Conservation (phyloP, 2,888 invertebrate species). For the Argynnis bischoffii region DNA sequence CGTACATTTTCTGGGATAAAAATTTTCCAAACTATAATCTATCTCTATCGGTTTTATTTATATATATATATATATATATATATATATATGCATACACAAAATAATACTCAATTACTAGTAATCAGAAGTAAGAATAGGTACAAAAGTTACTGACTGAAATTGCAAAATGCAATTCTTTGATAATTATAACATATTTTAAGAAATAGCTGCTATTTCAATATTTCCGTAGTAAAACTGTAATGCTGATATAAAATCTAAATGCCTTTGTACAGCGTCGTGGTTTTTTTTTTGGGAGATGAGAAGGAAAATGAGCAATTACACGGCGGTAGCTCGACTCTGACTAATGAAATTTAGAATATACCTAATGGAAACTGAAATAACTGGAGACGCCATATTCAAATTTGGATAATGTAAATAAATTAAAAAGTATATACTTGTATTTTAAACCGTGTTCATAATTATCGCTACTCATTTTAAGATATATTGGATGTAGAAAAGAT, state of each 20-base stretch:
- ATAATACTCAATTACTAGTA: too few species aligned
- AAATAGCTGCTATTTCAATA: not conserved
- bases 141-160: too few species aligned
- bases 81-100: too few species aligned
- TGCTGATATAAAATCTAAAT: conserved; percentile 19
- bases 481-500: not conserved
- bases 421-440: not conserved
- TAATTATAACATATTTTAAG: not conserved
- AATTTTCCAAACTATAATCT: too few species aligned
- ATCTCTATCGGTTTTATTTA: too few species aligned
- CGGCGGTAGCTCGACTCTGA: conserved; percentile 75
- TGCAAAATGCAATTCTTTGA: not conserved
- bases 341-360: conserved; percentile 82
- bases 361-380: conserved; percentile 54
- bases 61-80: too few species aligned
- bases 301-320: conserved; percentile 79
- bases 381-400: conserved; percentile 49
- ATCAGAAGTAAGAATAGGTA: too few species aligned
- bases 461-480: not conserved
- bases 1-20: too few species aligned
- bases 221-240: conserved; percentile 12
- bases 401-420: conserved; percentile 10
- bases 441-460: too few species aligned
- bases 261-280: conserved; percentile 34
- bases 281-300: conserved; percentile 65